phyloP scores from a whole-genome alignment of 2,797 vertebrate genomes.

The Sandelia bainsii region DNA sequence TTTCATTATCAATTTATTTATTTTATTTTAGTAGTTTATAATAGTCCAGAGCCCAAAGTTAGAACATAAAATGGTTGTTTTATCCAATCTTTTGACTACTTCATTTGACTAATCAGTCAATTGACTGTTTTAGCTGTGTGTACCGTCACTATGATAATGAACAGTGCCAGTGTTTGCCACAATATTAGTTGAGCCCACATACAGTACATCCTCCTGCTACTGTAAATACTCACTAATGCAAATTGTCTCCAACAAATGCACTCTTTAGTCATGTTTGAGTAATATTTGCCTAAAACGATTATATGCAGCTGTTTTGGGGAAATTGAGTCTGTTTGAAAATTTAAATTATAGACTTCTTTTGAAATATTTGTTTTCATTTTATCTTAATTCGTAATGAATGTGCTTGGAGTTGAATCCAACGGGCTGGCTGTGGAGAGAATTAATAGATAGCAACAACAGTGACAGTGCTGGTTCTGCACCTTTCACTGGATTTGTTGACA shows the following conservation, averaged over 20 bases:
- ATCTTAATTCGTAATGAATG: conserved; percentile 6
- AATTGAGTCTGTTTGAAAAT: neutral
- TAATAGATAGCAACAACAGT: neutral
- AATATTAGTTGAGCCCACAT: neutral
- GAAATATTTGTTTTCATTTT: neutral
- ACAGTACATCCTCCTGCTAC: neutral
- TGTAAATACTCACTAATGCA: neutral
- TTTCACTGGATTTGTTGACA: conserved; percentile 12
- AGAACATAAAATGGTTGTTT: too few relatives aligned
- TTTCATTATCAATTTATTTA: too few relatives aligned
- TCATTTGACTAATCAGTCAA: too few relatives aligned
- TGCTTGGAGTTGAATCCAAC: neutral
- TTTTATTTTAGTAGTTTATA: too few relatives aligned
- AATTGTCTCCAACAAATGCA: neutral
- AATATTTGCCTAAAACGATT: neutral
- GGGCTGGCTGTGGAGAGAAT: neutral
- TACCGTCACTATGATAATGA: too few relatives aligned
- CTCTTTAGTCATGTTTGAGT: neutral
- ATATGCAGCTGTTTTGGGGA: neutral
- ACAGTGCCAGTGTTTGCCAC: too few relatives aligned
- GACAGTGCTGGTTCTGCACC: neutral
- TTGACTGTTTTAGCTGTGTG: too few relatives aligned
- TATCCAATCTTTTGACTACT: too few relatives aligned
- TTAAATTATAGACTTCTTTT: neutral
- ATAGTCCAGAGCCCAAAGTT: too few relatives aligned